Percentiles rank a stretch among this genome's conserved stretches.
Evolutionary conservation across 2,797 vertebrate genomes (phyloP).

Genomic region (Channallabes apus): DNA sequence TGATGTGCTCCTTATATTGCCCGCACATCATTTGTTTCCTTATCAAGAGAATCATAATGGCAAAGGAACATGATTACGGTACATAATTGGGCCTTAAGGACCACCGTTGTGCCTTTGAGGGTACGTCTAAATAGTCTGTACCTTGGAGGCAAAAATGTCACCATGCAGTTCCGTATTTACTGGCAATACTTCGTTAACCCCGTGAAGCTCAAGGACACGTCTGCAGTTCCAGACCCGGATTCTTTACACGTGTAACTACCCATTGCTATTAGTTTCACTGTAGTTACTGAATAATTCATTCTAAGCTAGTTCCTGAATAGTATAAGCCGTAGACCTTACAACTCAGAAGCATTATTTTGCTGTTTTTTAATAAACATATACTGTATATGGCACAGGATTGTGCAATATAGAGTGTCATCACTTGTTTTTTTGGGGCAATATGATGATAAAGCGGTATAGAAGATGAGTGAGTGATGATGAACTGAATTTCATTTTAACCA

Average conservation of each 20-base stretch:
- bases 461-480: too few relatives aligned
- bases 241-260: not conserved
- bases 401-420: too few relatives aligned
- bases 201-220: not conserved
- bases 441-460: too few relatives aligned
- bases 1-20: not conserved
- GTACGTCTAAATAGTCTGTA: not conserved
- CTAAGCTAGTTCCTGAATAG: not conserved
- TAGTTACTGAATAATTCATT: not conserved
- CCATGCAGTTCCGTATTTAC: not conserved
- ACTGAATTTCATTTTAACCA: too few relatives aligned
- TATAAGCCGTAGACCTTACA: not conserved
- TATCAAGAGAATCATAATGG: not conserved
- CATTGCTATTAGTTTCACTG: not conserved
- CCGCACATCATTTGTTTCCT: not conserved
- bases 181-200: not conserved
- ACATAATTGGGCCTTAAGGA: conserved; percentile 11
- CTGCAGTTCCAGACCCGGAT: not conserved
- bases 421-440: too few relatives aligned
- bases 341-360: too few relatives aligned
- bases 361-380: too few relatives aligned
- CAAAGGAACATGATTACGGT: conserved; percentile 20
- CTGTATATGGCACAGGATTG: too few relatives aligned
- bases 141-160: not conserved
- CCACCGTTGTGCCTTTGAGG: conserved; percentile 18